Conservation (phyloP, 2,113 vertebrate genomes). For the Ardeotis arabs region DNA sequence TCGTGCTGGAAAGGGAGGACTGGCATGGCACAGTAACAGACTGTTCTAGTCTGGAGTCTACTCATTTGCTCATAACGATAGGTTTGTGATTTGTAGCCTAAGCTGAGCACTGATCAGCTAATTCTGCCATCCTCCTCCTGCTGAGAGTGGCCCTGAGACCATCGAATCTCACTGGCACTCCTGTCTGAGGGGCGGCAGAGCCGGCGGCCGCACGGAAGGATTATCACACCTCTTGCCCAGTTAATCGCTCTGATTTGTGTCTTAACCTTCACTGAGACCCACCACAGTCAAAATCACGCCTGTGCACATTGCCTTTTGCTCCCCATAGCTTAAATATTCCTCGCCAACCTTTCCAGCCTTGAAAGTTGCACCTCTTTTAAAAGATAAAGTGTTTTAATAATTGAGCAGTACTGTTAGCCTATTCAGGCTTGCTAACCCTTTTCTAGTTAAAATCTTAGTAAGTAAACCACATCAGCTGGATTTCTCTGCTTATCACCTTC, state of each 20-base stretch:
- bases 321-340: not conserved
- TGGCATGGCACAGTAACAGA: not conserved
- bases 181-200: not conserved
- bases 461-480: not conserved
- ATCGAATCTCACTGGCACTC: not conserved
- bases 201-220: rapidly evolving
- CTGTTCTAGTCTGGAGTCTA: not conserved
- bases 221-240: not conserved
- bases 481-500: constrained; percentile 34
- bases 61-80: not conserved
- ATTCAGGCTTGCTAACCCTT: not conserved
- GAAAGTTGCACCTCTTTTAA: not conserved
- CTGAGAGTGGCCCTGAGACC: not conserved
- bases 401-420: not conserved
- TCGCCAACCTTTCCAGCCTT: not conserved
- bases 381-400: not conserved
- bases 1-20: not conserved
- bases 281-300: not conserved
- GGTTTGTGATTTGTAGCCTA: not conserved
- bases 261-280: not conserved
- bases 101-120: not conserved
- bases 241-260: not conserved
- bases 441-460: constrained; percentile 1
- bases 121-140: not conserved
- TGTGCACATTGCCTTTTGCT: not conserved